Conservation (phyloP, 2,113 vertebrate genomes). For the Oxyura jamaicensis region DNA sequence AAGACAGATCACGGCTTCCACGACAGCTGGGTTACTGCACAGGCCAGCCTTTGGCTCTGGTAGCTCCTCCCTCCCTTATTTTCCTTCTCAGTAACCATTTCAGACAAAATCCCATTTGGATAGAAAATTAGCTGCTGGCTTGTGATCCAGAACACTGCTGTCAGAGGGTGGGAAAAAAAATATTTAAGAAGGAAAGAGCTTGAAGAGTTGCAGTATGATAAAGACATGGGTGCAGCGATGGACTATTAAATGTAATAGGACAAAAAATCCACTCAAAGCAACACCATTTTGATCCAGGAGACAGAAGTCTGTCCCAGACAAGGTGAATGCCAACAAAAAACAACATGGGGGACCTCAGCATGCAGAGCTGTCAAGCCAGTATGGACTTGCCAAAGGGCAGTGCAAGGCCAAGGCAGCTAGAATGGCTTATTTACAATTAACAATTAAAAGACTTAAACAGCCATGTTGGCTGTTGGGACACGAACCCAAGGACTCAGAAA, state of each 20-base stretch:
- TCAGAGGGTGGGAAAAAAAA: not conserved
- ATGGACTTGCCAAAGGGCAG: not conserved
- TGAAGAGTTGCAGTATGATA: not conserved
- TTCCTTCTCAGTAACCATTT: not conserved
- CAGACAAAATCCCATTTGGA: not conserved
- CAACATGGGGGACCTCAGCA: not conserved
- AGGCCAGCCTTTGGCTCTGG: not conserved
- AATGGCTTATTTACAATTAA: not conserved
- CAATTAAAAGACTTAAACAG: not conserved
- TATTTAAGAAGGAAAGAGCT: not conserved
- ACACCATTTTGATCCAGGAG: fast-evolving
- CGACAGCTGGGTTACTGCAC: not conserved
- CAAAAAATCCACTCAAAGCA: not conserved
- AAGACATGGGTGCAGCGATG: not conserved
- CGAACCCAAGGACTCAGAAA: not conserved
- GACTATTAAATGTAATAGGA: not conserved
- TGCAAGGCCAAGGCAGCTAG: not conserved
- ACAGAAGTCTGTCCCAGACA: not conserved
- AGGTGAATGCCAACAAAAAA: not conserved
- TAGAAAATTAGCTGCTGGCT: not conserved
- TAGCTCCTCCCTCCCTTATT: not conserved
- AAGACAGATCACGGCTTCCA: not conserved
- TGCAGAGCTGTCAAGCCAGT: not conserved
- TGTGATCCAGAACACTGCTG: fast-evolving
- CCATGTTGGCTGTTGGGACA: not conserved